A percentile compares a stretch with the other conserved stretches of the same genome.
These are phyloP conservation scores for Ophion costatus DNA, from an alignment of 2,888 invertebrate species.

Conservation along the genomic window DNA sequence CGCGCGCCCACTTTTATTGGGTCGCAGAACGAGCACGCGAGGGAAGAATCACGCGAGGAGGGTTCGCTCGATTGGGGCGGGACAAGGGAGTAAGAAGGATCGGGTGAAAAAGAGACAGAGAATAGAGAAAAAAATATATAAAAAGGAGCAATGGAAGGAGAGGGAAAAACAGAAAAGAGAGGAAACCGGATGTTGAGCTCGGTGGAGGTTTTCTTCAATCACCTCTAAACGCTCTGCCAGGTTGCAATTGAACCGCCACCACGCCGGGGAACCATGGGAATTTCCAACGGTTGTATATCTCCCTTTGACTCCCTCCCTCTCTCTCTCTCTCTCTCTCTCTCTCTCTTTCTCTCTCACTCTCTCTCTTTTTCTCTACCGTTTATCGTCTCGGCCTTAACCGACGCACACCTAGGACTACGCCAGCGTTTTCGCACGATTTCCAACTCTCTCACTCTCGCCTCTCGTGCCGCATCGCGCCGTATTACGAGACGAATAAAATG, in stretches of 20 bases:
- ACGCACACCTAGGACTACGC: background rate
- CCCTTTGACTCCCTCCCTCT: conserved; percentile 24
- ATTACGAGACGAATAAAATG: conserved; percentile 71
- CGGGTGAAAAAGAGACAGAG: conserved; percentile 20
- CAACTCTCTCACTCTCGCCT: conserved; percentile 9
- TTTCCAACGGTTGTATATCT: conserved; percentile 58
- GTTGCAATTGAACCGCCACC: conserved; percentile 59
- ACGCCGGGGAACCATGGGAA: conserved; percentile 56
- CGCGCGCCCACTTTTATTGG: conserved; percentile 73
- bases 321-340: conserved; percentile 22
- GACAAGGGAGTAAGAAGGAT: too few species aligned
- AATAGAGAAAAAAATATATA: background rate
- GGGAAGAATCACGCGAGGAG: conserved; percentile 22
- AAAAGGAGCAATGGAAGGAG: background rate
- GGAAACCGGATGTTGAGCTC: conserved; percentile 39
- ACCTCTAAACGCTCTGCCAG: conserved; percentile 43
- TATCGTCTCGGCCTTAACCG: conserved; percentile 5
- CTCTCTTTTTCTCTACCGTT: conserved; percentile 5
- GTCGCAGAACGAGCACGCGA: conserved; percentile 1
- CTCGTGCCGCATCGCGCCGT: conserved; percentile 63
- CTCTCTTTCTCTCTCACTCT: conserved; percentile 17
- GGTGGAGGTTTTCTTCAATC: conserved; percentile 31
- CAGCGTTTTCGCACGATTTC: conserved; percentile 46
- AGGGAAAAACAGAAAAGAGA: conserved; percentile 4
- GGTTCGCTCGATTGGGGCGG: background rate